Percentiles rank a stretch among this genome's conserved stretches.
phyloP scores from a whole-genome alignment of 1,140 invertebrate species.

The Pogonus chalceus region DNA sequence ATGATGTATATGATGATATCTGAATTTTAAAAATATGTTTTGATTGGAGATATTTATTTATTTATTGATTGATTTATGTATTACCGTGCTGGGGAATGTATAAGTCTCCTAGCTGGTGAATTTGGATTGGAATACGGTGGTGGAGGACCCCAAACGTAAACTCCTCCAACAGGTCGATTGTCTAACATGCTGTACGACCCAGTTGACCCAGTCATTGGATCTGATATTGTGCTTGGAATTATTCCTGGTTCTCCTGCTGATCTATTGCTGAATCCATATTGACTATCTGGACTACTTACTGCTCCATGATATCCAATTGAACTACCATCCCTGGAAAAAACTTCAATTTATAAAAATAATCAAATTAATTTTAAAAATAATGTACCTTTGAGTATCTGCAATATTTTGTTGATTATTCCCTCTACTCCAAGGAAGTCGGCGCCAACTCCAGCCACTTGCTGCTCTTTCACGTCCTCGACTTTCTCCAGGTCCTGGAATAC shows the following conservation, averaged over 20 bases:
- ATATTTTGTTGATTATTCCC: slow-evolving; percentile 22
- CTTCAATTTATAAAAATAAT: neutral
- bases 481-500: slow-evolving; percentile 32
- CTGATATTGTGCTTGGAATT: slow-evolving; percentile 26
- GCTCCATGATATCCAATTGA: slow-evolving; percentile 32
- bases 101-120: slow-evolving; percentile 43
- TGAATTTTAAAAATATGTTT: slow-evolving; percentile 11
- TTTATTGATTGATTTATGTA: neutral
- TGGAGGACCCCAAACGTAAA: slow-evolving; percentile 57
- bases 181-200: slow-evolving; percentile 43
- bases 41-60: neutral
- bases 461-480: slow-evolving; percentile 38
- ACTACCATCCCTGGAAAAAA: slow-evolving; percentile 21
- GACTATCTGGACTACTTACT: slow-evolving; percentile 47
- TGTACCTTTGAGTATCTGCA: slow-evolving; percentile 22
- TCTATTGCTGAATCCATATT: slow-evolving; percentile 51
- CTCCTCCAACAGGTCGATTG: slow-evolving; percentile 35
- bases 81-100: slow-evolving; percentile 27
- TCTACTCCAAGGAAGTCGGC: slow-evolving; percentile 42
- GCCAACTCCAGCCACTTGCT: slow-evolving; percentile 49
- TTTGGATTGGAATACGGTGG: slow-evolving; percentile 65
- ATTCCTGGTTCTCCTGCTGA: slow-evolving; percentile 33
- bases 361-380: neutral
- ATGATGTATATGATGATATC: slow-evolving; percentile 30
- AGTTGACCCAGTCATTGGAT: slow-evolving; percentile 34